Conservation (phyloP, 2,888 invertebrate genomes). For the Podotricha telesiphe region DNA sequence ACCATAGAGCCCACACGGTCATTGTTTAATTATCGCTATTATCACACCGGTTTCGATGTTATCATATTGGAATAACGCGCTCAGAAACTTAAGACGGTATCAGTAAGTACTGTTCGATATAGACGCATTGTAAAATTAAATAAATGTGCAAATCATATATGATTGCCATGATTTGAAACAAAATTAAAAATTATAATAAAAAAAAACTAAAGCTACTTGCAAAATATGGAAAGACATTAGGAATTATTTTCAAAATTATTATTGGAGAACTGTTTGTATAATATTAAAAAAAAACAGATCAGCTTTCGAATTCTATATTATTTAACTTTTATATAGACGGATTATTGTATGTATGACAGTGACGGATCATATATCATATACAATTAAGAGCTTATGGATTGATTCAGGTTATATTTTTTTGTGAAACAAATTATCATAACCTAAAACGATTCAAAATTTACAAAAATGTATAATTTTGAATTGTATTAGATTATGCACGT, state of each 20-base stretch:
- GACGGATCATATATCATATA: conserved; percentile 45
- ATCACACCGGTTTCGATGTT: conserved; percentile 51
- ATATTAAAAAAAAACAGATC: no score
- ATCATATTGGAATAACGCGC: conserved; percentile 65
- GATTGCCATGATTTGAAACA: not conserved
- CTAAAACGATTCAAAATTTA: no score
- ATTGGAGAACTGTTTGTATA: no score
- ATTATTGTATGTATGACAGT: conserved; percentile 43
- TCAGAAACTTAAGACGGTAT: conserved; percentile 53
- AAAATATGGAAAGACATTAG: not conserved
- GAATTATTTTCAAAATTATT: no score
- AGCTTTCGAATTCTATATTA: conserved; percentile 22
- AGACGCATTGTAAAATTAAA: not conserved
- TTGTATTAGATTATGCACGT: no score
- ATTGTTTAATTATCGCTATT: conserved; percentile 54
- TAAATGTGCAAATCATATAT: no score
- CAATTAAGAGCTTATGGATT: conserved; percentile 36
- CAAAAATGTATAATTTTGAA: no score
- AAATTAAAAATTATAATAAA: not conserved
- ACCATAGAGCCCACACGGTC: conserved; percentile 46
- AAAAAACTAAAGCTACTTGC: no score
- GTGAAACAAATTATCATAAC: no score
- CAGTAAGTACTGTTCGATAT: conserved; percentile 49
- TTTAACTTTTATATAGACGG: conserved; percentile 32
- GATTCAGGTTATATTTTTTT: not conserved